Evolutionary conservation across 2,797 vertebrate genomes (phyloP), one percentile per base, ranked within the genome.

Genomic region (Eurystomus glaucurus): DNA sequence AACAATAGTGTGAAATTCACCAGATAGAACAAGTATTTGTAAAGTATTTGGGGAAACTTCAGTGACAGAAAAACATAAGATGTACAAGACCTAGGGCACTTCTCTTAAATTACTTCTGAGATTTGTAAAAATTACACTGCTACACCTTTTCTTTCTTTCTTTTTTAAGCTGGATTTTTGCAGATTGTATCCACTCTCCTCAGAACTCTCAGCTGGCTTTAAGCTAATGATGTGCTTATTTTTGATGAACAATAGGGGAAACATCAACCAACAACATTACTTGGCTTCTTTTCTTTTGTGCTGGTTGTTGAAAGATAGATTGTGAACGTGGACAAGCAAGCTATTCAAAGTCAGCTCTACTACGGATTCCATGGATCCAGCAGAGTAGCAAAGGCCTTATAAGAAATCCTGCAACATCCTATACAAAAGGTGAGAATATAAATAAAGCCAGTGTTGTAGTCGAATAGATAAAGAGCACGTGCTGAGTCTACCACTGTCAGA

Each of bases 241-340:
- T 89, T 81, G 23, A 72, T 52, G 58, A 87, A 85, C 81, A 96
- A 85, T 29, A 69, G 35, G 22, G 43, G 14, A 90, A 85, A 57
- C 22, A 60, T 95, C 60, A 93, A 90, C 28, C 52, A 88, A 52
- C 39, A 90, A 79, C 45, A 71, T 60, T 90, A 80, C 61, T 85
- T 72, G 39, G 19, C 66, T 88, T 79, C 75, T 62, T 84, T 94
- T 66, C 52, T 93, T 90, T 90, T 91, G 58, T 88, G 51, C 22
- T 94, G 39, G 25, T 90, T 88, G 75, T 75, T 96, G 94, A 97
- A 95, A 96, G 89, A 78, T 46, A 43, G 69, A 52, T 11, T 37
- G 64, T 90, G 93, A 90, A 65, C 72, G 39, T 16, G 75, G 78
- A 93, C 82, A 95, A 90, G 52, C 0, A 0, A 93, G 45, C 87